Conservation (phyloP, 2,797 vertebrate species). For the Falco berigora region DNA sequence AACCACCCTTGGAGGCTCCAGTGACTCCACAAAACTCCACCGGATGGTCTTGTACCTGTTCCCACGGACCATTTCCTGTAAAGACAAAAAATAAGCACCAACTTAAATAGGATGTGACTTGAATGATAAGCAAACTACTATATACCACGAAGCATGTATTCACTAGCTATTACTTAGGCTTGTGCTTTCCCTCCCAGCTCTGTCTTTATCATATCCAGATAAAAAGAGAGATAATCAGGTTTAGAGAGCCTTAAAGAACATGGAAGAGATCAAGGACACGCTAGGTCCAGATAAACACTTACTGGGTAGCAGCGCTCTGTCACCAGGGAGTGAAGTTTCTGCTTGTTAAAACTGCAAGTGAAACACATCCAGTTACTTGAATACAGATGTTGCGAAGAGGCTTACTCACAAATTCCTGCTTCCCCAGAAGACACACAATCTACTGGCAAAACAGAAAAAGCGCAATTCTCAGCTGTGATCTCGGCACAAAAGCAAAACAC, state of each 20-base stretch:
- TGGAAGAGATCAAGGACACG: rapidly evolving
- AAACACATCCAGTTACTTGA: background rate
- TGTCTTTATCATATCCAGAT: background rate
- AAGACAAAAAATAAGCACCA: no score
- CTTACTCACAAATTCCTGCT: background rate
- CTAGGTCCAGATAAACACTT: slow-evolving; percentile 34
- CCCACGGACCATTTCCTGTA: slow-evolving; percentile 89
- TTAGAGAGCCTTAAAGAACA: background rate
- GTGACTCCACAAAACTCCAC: slow-evolving; percentile 86
- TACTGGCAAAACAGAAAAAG: background rate
- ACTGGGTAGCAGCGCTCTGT: slow-evolving; percentile 94
- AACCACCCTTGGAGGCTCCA: slow-evolving; percentile 85
- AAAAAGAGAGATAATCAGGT: background rate
- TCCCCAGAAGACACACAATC: background rate
- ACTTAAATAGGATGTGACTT: background rate
- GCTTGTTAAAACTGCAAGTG: slow-evolving; percentile 80
- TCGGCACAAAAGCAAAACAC: background rate
- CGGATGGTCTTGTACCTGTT: slow-evolving; percentile 85
- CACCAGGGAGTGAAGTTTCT: slow-evolving; percentile 86
- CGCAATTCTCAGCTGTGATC: background rate
- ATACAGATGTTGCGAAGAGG: rapidly evolving
- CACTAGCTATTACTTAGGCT: background rate
- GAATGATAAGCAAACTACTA: background rate
- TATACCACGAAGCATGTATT: rapidly evolving
- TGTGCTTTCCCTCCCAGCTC: background rate